Evolutionary conservation across 2,888 invertebrate species (phyloP).

Genomic region (Brenthis daphne): DNA sequence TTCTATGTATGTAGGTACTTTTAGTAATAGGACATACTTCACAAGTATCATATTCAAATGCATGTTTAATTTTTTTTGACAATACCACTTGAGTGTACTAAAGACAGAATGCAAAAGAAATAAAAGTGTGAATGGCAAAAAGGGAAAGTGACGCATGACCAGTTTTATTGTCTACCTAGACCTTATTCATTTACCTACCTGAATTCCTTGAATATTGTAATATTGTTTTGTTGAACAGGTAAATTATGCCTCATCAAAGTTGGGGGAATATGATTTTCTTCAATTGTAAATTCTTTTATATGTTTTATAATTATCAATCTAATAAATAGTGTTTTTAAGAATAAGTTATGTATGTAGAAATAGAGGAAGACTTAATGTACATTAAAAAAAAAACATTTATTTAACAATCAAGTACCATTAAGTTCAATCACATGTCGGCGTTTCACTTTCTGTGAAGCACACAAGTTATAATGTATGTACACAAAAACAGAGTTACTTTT

Average conservation of each 20-base stretch:
- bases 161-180: conserved; percentile 23
- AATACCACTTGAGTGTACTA: not conserved
- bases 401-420: no score
- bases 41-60: no score
- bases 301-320: no score
- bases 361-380: no score
- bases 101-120: conserved; percentile 12
- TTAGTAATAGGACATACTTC: no score
- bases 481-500: conserved; percentile 10
- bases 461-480: conserved; percentile 15
- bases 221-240: conserved; percentile 2
- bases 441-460: conserved; percentile 35
- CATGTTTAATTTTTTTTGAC: not conserved
- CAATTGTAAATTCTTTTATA: no score
- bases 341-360: no score
- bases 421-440: conserved; percentile 27
- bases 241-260: not conserved
- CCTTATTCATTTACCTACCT: conserved; percentile 13
- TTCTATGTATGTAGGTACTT: no score
- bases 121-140: conserved; percentile 21
- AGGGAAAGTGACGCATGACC: conserved; percentile 21
- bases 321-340: no score
- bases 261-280: no score
- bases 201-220: conserved; percentile 3
- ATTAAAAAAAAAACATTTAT: no score